Evolutionary conservation across 2,113 vertebrate genomes (phyloP), one percentile per base, ranked within the genome.

Genomic region (Spea bombifrons): DNA sequence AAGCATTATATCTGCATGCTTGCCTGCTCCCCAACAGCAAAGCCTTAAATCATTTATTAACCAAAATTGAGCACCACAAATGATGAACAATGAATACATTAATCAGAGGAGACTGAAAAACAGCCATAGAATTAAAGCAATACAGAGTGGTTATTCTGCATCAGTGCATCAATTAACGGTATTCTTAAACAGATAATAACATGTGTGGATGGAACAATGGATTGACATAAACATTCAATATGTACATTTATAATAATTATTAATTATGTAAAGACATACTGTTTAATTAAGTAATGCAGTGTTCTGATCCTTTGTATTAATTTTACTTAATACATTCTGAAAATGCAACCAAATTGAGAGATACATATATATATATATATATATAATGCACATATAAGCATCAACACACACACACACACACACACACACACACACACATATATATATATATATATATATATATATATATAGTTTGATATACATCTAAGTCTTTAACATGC

Each of bases 1-100:
- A 64, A 64, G 5, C 47, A 65, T 63, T 48, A 65, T 50, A 74
- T 52, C 17, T 46, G 47, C 61, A 50, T 12, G n/a, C 46, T 17
- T 65, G 44, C 66, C 59, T 13, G 50, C 8, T 47, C 8, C 8
- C 30, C 65, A 49, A 65, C 10, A 57, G 7, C 44, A 57, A 59
- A 53, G 15, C 66, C 15, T 45, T 44, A 44, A 47, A n/a, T 48
- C 50, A 76, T 76, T 30, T 59, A 69, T 76, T 69, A 70, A 76
- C 53, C 68, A 30, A 30, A 30, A 76, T 61, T 76, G 45, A 17
- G 16, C 66, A 61, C 5, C 45, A 52, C 59, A 49, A 76, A 70
- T 76, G 45, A 69, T 76, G 44, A 61, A n/a, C 44, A 69, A 76
- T 59, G 70, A 53, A 70, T 68, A 76, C 52, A 76, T 61, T 70